Evolutionary conservation across 1,140 invertebrate species (phyloP), one percentile per base, ranked within the genome.

Genomic region (Leptinotarsa defecta): DNA sequence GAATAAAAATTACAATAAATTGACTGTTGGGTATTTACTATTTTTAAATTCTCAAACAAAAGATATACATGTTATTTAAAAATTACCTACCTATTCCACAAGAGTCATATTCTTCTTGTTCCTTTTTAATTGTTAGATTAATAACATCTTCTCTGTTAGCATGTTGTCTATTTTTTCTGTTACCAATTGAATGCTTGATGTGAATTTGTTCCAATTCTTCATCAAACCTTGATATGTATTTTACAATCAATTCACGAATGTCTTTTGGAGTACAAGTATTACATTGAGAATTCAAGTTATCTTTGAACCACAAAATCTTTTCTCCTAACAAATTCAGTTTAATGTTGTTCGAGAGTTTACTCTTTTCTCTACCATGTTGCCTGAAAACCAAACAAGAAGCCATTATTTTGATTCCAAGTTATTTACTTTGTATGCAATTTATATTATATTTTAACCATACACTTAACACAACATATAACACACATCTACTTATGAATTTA

Each of bases 181-280:
- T 87, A 17, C 92, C 91, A 57, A 94, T 89, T 0, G 92, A 92
- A 80, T 93, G 91, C 82, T 94, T 94, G 4, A 94, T 85, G 22
- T 85, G 82, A 80, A 95, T 94, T 85, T 94, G 92, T 78, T 91
- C 89, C 48, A 94, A 83, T 87, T 95, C 93, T 76, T 93, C 92
- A 80, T 94, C 90, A 86, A 94, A 92, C 68, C 93, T 86, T 3
- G 84, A 79, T 68, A 90, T 70, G 88, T 89, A 79, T 83, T 85
- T 85, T 77, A 89, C 83, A 65, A 94, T 89, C 64, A 93, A 83
- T 71, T 89, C 85, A 71, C 89, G 83, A 27, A 88, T 87, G 77
- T 91, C 86, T 83, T 90, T 85, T 75, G 90, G 87, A 27, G 86
- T 88, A 70, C 91, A 89, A 22, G 88, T 86, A 57, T 81, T 81